Base-by-base conservation (phyloP, 2,797 vertebrate genomes). In the Prunella strophiata region DNA sequence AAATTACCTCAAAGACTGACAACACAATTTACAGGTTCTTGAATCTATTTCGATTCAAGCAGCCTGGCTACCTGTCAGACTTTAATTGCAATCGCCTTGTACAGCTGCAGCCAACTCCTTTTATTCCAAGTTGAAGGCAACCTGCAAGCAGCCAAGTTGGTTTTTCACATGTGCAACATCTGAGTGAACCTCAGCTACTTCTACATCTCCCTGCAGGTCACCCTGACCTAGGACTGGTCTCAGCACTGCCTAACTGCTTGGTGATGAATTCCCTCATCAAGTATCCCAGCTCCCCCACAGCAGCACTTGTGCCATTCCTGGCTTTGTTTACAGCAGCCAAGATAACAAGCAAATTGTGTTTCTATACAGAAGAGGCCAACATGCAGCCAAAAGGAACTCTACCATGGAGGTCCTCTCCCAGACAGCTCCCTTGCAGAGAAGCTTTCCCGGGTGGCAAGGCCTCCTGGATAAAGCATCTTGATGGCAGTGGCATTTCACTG, bases 61-160 rank as follows among this genome's bases (percentile, higher is more conserved):
- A 91, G 78, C 48, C 80, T 65, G 83, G 91, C 71, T 91, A 82
- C 74, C 70, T 9, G 8, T 90, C 93, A 96, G 85, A 86, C 72
- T 88, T 84, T 76, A 86, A 81, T 54, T 91, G 85, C 89, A 82
- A 36, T 85, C 0, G 6, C 80, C 63, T 78, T 43, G 57, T 61
- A 76, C 88, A 93, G 83, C 83, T 91, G 89, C 85, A 94, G 88
- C 51, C 90, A 94, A 23, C 26, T 88, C 66, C 51, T 86, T 88
- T 90, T 58, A 34, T 36, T 67, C 45, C 54, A 63, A 79, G 47
- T 9, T 76, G 67, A 72, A 85, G 50, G 34, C 0, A 2, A 86
- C 50, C 76, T 79, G 81, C 25, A 73, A 88, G 65, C 58, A 82
- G 66, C 67, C 45, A 71, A 70, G 40, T 19, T n/a, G 63, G 3